Percentiles rank a stretch among this genome's conserved stretches.
phyloP scores from a whole-genome alignment of 2,113 vertebrate species.

The Ceyx melanurus region DNA sequence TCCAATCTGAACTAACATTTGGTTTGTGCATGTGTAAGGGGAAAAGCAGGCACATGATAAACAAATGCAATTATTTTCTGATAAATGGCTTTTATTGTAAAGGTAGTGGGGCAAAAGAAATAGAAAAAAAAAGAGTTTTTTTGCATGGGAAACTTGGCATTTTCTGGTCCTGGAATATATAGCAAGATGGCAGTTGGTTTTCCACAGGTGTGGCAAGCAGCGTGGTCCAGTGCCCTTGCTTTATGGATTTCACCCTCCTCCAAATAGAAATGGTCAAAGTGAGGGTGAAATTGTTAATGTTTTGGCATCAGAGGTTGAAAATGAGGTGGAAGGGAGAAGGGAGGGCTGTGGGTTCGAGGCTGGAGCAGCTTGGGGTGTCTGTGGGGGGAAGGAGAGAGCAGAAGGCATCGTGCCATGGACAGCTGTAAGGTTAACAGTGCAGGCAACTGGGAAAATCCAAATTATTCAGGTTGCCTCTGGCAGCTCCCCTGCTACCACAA shows the following conservation, averaged over 20 bases:
- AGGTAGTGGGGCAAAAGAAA: background rate
- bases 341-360: accelerated
- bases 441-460: background rate
- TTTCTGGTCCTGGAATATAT: background rate
- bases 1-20: background rate
- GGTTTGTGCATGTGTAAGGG: background rate
- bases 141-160: background rate
- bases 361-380: background rate
- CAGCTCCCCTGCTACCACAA: background rate
- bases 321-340: background rate
- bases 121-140: background rate
- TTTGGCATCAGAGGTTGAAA: background rate
- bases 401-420: background rate
- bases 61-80: background rate
- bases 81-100: background rate
- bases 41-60: background rate
- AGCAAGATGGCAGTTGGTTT: background rate
- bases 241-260: background rate
- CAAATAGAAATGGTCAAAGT: background rate
- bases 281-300: background rate
- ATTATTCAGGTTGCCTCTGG: background rate
- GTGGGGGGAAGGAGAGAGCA: background rate
- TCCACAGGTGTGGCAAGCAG: background rate
- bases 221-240: accelerated
- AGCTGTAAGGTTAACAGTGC: background rate